These are phyloP conservation scores for Diachrysia chrysitis DNA, from an alignment of 2,888 invertebrate species.

Conservation along the genomic window DNA sequence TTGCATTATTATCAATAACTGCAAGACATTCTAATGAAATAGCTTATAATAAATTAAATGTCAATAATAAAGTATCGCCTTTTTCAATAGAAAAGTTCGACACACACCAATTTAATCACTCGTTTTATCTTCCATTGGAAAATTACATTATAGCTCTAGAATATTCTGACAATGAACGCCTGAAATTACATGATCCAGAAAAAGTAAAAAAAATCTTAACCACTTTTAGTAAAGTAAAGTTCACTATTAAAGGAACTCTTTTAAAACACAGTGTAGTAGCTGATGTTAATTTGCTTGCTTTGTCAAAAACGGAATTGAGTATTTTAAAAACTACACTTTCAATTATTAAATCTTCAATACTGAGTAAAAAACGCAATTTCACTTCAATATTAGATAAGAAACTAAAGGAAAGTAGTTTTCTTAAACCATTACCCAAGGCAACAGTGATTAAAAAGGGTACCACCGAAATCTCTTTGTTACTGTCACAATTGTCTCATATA, in stretches of 20 bases:
- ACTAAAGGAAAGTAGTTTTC: neutral
- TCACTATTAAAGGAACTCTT: neutral
- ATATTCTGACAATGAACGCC: neutral
- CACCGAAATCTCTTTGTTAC: neutral
- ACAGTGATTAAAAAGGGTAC: neutral
- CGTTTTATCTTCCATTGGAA: neutral
- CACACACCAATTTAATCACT: neutral
- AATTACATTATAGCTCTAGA: neutral
- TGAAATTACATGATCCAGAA: neutral
- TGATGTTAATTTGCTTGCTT: neutral
- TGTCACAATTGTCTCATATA: neutral
- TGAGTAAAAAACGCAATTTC: neutral
- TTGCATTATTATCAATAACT: slow-evolving; percentile 6
- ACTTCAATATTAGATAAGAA: neutral
- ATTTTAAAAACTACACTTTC: neutral
- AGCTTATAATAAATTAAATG: slow-evolving; percentile 14
- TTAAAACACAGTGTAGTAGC: neutral
- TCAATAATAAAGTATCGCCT: slow-evolving; percentile 18
- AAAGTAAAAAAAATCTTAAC: neutral
- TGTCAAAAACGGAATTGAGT: neutral
- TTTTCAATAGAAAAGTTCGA: slow-evolving; percentile 2
- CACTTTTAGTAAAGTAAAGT: neutral
- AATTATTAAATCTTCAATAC: neutral
- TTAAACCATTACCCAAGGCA: neutral
- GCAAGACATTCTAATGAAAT: slow-evolving; percentile 39